Percentiles rank a stretch among this genome's conserved stretches.
phyloP scores from a whole-genome alignment of 1,140 invertebrate genomes.

The Camponotus floridanus region DNA sequence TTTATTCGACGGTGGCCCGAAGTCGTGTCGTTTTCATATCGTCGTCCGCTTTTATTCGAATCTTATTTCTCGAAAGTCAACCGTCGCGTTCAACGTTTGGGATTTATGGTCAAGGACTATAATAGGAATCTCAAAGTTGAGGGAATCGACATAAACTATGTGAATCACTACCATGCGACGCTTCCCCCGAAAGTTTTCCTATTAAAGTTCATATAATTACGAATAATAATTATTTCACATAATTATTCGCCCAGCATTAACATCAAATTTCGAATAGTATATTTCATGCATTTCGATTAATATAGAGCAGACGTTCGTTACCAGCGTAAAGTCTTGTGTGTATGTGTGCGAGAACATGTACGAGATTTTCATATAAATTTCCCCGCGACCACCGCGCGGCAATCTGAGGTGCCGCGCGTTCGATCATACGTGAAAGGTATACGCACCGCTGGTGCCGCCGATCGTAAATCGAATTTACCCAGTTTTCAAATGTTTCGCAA shows the following conservation, averaged over 20 bases:
- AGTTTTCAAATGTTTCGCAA: conserved; percentile 83
- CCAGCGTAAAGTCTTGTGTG: not conserved
- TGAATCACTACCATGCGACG: not conserved
- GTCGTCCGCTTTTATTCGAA: conserved; percentile 64
- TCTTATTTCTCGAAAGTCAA: conserved; percentile 20
- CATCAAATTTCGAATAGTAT: not conserved
- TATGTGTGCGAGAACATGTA: not conserved
- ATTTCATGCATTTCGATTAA: conserved; percentile 14
- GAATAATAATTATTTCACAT: conserved; percentile 7
- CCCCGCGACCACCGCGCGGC: conserved; percentile 31
- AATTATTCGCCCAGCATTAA: not conserved
- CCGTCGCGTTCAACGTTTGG: not conserved
- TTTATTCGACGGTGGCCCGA: conserved; percentile 19
- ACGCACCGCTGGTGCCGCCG: conserved; percentile 43
- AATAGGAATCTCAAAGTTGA: not conserved
- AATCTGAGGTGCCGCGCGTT: conserved; percentile 46
- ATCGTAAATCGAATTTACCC: conserved; percentile 81
- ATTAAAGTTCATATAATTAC: not conserved
- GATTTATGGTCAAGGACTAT: not conserved
- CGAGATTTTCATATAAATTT: conserved; percentile 57
- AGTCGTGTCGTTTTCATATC: conserved; percentile 53
- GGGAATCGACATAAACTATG: not conserved
- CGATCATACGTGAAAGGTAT: conserved; percentile 47
- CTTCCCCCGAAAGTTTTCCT: not conserved
- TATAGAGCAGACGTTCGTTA: not conserved